Conservation (phyloP, 1,140 invertebrate species). For the Neodiprion fabricii region DNA sequence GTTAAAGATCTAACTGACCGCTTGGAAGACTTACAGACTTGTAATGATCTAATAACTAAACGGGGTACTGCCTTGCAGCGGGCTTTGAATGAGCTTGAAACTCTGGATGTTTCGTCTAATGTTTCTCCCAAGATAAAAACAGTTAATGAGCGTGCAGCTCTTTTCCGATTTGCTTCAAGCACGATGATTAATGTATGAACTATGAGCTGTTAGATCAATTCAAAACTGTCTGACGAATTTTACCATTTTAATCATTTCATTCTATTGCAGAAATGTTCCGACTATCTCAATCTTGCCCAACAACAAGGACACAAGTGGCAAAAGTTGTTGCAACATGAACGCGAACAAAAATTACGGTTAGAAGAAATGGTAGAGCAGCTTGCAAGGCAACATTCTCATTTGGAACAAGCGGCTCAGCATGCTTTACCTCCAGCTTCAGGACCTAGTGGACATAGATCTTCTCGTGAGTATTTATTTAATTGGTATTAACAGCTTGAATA, state of each 20-base stretch:
- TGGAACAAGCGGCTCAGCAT: conserved; percentile 83
- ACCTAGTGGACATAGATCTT: conserved; percentile 44
- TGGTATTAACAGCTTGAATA: background rate
- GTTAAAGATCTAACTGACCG: conserved; percentile 69
- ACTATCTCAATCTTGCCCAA: conserved; percentile 88
- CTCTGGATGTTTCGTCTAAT: conserved; percentile 69
- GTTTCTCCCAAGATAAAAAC: conserved; percentile 71
- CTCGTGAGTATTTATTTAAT: conserved; percentile 54
- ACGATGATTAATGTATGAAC: conserved; percentile 93
- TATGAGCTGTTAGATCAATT: conserved; percentile 14
- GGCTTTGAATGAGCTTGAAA: conserved; percentile 84
- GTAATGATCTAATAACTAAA: conserved; percentile 88
- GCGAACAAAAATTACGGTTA: conserved; percentile 90
- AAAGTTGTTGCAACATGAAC: conserved; percentile 90
- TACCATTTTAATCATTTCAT: conserved; percentile 19
- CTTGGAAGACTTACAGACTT: conserved; percentile 89
- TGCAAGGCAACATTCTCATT: conserved; percentile 92
- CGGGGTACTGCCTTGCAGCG: conserved; percentile 85
- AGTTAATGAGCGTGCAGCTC: conserved; percentile 87
- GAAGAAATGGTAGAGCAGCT: conserved; percentile 98
- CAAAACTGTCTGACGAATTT: background rate
- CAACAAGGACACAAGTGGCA: conserved; percentile 90
- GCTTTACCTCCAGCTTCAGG: conserved; percentile 59
- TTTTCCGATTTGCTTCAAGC: conserved; percentile 93
- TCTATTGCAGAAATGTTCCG: conserved; percentile 78